Evolutionary conservation across 2,797 vertebrate genomes (phyloP).

Genomic region (Dallia pectoralis): DNA sequence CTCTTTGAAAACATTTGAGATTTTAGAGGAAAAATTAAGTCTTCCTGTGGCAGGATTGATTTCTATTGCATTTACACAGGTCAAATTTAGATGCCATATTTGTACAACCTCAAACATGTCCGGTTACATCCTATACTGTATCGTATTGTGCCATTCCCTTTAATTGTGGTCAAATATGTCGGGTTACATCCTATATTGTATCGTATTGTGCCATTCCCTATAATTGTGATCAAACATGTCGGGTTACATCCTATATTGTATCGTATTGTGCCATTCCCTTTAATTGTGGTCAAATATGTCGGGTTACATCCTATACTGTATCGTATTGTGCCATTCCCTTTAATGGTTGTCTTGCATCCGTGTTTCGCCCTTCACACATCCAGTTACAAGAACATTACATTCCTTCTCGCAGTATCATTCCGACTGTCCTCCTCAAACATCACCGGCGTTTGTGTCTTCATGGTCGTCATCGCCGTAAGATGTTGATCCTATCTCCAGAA

Average conservation of each 20-base stretch:
- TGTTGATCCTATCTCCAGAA: conserved; percentile 43
- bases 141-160: conserved; percentile 5
- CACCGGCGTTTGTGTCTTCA: conserved; percentile 19
- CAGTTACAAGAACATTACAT: conserved; percentile 37
- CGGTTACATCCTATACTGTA: conserved; percentile 31
- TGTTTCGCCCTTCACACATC: conserved; percentile 18
- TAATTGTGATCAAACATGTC: neutral
- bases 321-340: too few species aligned
- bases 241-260: conserved; percentile 31
- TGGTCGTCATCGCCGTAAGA: conserved; percentile 39
- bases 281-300: too few species aligned
- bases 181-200: conserved; percentile 31
- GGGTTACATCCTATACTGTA: conserved; percentile 34
- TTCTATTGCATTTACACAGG: too few species aligned
- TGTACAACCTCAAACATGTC: neutral
- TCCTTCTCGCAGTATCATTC: conserved; percentile 37
- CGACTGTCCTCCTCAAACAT: conserved; percentile 16
- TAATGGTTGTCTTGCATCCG: conserved; percentile 6
- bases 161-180: neutral
- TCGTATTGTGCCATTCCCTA: too few species aligned
- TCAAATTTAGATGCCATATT: neutral
- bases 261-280: too few species aligned
- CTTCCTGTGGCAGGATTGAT: too few species aligned
- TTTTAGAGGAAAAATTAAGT: too few species aligned
- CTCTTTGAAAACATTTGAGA: too few species aligned